Conservation (phyloP, 2,113 vertebrate genomes). For the Corythornis cristatus region DNA sequence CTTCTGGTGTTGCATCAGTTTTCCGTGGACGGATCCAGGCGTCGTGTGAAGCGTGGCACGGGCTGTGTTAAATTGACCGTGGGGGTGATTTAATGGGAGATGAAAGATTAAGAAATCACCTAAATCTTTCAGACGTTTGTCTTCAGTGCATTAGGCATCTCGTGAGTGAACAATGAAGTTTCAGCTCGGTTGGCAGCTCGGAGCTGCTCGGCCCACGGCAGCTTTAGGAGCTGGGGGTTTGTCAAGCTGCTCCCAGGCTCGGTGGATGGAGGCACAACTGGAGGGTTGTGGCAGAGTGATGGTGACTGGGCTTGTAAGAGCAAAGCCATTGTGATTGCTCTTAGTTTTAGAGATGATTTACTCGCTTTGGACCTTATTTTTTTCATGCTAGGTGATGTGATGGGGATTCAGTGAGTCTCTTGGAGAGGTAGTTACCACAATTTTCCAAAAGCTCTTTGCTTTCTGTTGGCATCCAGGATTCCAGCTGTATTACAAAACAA, state of each 20-base stretch:
- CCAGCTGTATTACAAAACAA: not conserved
- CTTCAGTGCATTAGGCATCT: not conserved
- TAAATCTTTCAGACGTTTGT: not conserved
- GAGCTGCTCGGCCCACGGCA: not conserved
- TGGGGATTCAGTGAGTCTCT: not conserved
- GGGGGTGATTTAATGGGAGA: not conserved
- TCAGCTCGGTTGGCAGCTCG: not conserved
- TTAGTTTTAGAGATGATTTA: accelerated
- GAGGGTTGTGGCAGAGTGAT: accelerated
- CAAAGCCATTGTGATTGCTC: not conserved
- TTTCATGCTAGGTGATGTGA: accelerated
- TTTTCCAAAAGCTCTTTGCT: not conserved
- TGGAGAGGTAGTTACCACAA: accelerated
- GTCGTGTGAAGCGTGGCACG: accelerated
- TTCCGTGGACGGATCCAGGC: accelerated
- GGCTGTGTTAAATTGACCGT: not conserved
- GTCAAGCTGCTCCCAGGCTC: not conserved
- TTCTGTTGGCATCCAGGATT: not conserved
- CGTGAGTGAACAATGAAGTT: not conserved
- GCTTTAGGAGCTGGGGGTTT: not conserved
- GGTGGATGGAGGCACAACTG: accelerated
- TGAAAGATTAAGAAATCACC: not conserved
- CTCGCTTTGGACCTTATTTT: not conserved
- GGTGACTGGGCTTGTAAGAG: not conserved
- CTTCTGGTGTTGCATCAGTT: not conserved